These are phyloP conservation scores for Desmodus rotundus DNA, from an alignment of 2,113 vertebrate genomes.

Conservation along the genomic window DNA sequence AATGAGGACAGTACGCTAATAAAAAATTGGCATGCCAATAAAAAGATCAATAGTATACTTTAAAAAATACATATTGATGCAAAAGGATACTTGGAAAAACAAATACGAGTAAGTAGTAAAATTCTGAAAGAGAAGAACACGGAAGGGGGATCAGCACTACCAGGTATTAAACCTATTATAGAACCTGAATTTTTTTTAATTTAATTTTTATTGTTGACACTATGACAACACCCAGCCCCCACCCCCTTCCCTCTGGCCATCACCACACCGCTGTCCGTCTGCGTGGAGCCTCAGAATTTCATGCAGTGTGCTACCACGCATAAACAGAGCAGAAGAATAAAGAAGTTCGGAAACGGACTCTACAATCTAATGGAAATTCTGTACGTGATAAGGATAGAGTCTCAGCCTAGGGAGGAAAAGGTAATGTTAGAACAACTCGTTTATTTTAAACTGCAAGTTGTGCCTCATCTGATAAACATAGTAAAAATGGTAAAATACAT, in stretches of 20 bases:
- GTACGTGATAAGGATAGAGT: neutral
- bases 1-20: neutral
- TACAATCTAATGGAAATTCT: neutral
- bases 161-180: neutral
- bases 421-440: neutral
- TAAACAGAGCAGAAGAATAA: neutral
- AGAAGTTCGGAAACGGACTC: neutral
- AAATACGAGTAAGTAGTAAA: neutral
- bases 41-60: slow-evolving; percentile 3
- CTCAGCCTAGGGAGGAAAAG: neutral
- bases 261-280: no score
- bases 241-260: no score
- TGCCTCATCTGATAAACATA: neutral
- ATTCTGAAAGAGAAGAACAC: neutral
- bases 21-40: neutral
- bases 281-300: neutral
- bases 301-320: neutral
- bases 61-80: neutral
- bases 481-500: neutral
- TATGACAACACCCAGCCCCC: no score
- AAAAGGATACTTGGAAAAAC: neutral
- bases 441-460: neutral
- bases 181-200: neutral
- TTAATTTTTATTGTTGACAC: neutral
- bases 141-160: neutral